A percentile compares a stretch with the other conserved stretches of the same genome.
Conservation (phyloP, 2,797 vertebrate species). For the Ctenopoma kingsleyae region DNA sequence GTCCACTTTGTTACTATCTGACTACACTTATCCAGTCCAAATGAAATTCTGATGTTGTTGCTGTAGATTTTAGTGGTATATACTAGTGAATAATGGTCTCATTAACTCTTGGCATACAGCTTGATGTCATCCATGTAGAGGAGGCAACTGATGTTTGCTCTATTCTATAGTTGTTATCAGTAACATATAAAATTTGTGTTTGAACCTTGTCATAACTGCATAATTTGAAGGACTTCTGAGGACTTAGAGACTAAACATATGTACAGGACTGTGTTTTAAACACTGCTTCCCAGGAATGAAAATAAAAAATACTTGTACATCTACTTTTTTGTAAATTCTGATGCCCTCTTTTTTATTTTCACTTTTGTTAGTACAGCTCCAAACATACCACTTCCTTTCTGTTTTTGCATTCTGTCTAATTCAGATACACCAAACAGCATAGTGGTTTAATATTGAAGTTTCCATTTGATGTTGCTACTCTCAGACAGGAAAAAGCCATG, state of each 20-base stretch:
- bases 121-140: no score
- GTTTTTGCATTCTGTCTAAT: conserved; percentile 15
- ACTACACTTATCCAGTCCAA: no score
- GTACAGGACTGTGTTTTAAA: conserved; percentile 13
- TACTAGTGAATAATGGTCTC: no score
- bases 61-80: no score
- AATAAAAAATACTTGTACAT: neutral
- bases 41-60: no score
- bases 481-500: conserved; percentile 27
- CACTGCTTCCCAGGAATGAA: conserved; percentile 5
- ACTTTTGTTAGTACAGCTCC: conserved; percentile 13
- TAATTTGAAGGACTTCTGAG: neutral
- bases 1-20: no score
- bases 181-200: no score
- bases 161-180: no score
- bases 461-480: conserved; percentile 25
- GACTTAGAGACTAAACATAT: no score
- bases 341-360: conserved; percentile 7
- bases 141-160: no score
- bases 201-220: neutral
- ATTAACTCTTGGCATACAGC: no score
- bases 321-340: conserved; percentile 7
- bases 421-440: conserved; percentile 2
- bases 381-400: conserved; percentile 33
- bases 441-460: conserved; percentile 33